These are phyloP conservation scores for Metalampra italica DNA, from an alignment of 2,888 invertebrate species.

Conservation along the genomic window DNA sequence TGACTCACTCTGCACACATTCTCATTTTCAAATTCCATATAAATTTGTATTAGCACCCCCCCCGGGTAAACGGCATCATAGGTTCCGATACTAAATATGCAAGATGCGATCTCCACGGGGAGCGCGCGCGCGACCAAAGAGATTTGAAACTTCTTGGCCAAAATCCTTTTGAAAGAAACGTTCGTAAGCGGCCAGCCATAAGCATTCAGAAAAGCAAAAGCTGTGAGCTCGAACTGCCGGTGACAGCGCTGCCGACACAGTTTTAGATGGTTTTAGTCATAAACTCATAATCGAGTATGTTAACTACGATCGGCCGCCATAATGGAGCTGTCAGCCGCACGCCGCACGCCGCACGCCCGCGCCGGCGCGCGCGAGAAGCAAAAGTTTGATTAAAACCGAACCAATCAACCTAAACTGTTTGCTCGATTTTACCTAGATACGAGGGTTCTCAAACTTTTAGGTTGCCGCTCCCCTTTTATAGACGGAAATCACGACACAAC, in stretches of 20 bases:
- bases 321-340: constrained; percentile 45
- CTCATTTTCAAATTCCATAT: too few relatives aligned
- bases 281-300: constrained; percentile 38
- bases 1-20: too few relatives aligned
- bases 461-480: not conserved
- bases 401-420: constrained; percentile 29
- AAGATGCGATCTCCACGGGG: too few relatives aligned
- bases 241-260: constrained; percentile 1
- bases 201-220: not conserved
- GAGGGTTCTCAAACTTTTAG: constrained; percentile 5
- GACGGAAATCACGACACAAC: not conserved
- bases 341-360: too few relatives aligned
- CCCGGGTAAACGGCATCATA: too few relatives aligned
- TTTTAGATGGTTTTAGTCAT: too few relatives aligned
- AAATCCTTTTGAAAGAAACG: too few relatives aligned
- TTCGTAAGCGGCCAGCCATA: too few relatives aligned
- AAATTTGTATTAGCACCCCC: too few relatives aligned
- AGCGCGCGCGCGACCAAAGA: too few relatives aligned
- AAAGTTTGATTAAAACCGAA: constrained; percentile 44
- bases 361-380: constrained; percentile 25
- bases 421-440: constrained; percentile 21
- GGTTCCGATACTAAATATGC: too few relatives aligned
- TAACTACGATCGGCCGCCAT: constrained; percentile 32
- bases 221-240: not conserved
- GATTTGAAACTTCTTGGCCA: too few relatives aligned